A percentile compares a stretch with the other conserved stretches of the same genome.
Conservation (phyloP, 2,888 invertebrate species). For the Ichneumon xanthorius region DNA sequence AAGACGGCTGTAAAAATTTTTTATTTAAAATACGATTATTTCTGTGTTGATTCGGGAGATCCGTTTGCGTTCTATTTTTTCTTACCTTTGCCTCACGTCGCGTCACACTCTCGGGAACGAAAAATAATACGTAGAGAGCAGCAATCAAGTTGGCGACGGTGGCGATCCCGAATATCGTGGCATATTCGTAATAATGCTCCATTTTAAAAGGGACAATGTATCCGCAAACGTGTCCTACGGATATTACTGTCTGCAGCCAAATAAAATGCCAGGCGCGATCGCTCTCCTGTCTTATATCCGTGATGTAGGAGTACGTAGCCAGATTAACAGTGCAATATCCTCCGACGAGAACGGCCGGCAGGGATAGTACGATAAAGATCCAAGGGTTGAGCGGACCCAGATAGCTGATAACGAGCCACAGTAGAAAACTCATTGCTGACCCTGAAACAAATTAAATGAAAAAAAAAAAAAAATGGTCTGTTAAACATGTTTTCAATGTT, state of each 20-base stretch:
- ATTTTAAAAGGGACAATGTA: too few relatives aligned
- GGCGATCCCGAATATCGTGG: constrained; percentile 86
- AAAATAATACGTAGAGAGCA: too few relatives aligned
- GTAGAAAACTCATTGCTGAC: too few relatives aligned
- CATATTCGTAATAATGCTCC: too few relatives aligned
- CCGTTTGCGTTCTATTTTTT: constrained; percentile 1
- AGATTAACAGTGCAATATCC: constrained; percentile 76
- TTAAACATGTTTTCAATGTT: too few relatives aligned
- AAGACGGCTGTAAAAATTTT: constrained; percentile 83
- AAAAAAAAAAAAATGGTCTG: too few relatives aligned
- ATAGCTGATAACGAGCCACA: too few relatives aligned
- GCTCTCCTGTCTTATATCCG: constrained; percentile 88
- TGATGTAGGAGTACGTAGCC: constrained; percentile 87
- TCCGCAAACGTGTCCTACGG: constrained; percentile 88
- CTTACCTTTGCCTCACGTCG: constrained; percentile 72
- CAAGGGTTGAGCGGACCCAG: constrained; percentile 74
- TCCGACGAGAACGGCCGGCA: constrained; percentile 76
- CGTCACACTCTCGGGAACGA: too few relatives aligned
- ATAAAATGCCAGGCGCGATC: constrained; percentile 86
- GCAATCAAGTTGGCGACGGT: constrained; percentile 84
- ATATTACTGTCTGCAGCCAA: constrained; percentile 87
- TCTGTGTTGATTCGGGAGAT: neutral
- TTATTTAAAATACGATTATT: neutral
- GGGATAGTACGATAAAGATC: constrained; percentile 74
- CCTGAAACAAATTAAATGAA: too few relatives aligned